Evolutionary conservation across 2,888 invertebrate species (phyloP).

Genomic region (Carcina quercana): DNA sequence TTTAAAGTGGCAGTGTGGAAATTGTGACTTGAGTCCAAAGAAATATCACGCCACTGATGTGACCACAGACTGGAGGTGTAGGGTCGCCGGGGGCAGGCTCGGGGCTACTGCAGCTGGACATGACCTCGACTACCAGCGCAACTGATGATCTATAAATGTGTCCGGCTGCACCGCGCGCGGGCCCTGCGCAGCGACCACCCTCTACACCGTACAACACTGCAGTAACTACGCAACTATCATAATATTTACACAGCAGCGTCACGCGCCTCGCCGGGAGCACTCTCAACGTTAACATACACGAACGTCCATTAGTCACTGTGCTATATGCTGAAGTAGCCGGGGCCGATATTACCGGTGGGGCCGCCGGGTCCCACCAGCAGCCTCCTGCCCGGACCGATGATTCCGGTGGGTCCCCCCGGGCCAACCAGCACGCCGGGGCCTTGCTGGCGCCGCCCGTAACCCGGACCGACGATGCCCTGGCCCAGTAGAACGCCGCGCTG

Average conservation of each 20-base stretch:
- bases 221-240: constrained; percentile 16
- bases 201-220: too few relatives aligned
- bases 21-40: too few relatives aligned
- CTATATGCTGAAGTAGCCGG: constrained; percentile 57
- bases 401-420: constrained; percentile 58
- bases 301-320: constrained; percentile 14
- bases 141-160: too few relatives aligned
- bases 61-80: too few relatives aligned
- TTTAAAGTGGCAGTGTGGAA: too few relatives aligned
- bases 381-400: constrained; percentile 32
- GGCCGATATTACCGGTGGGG: constrained; percentile 49
- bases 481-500: constrained; percentile 27
- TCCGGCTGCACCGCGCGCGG: too few relatives aligned
- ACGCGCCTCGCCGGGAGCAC: constrained; percentile 7
- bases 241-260: constrained; percentile 31
- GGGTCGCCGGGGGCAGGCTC: too few relatives aligned
- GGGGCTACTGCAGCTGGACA: too few relatives aligned
- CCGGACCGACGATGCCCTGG: constrained; percentile 46
- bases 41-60: too few relatives aligned
- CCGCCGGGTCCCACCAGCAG: constrained; percentile 70
- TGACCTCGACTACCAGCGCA: too few relatives aligned
- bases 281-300: constrained; percentile 25
- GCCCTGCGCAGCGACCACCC: too few relatives aligned
- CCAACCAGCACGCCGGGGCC: constrained; percentile 44
- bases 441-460: constrained; percentile 18